Evolutionary conservation across 2,888 invertebrate genomes (phyloP).

Genomic region (Xestia sexstrigata): DNA sequence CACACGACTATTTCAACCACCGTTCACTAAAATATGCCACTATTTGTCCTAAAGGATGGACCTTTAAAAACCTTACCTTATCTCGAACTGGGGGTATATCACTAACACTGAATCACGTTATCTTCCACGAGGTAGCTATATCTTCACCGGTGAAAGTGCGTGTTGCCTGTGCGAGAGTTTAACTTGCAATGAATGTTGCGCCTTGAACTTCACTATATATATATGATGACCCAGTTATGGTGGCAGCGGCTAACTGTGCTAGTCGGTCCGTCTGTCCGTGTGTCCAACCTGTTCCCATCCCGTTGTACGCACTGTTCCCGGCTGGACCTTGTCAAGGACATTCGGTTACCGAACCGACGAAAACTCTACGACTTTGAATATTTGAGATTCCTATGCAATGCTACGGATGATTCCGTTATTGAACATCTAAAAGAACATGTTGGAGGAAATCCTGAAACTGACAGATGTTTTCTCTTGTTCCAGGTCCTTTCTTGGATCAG

Average conservation of each 20-base stretch:
- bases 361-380: constrained; percentile 24
- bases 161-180: constrained; percentile 86
- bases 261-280: constrained; percentile 80
- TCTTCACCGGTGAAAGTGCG: constrained; percentile 88
- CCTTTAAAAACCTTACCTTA: constrained; percentile 82
- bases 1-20: constrained; percentile 68
- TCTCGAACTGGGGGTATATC: constrained; percentile 79
- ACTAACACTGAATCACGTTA: constrained; percentile 83
- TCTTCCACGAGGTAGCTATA: constrained; percentile 82
- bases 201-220: constrained; percentile 96
- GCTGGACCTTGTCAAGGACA: constrained; percentile 78
- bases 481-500: constrained; percentile 25
- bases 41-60: constrained; percentile 58
- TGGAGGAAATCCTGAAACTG: background rate
- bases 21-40: constrained; percentile 73
- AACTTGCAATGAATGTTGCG: constrained; percentile 92
- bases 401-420: background rate
- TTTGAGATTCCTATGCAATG: constrained; percentile 37
- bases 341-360: constrained; percentile 60
- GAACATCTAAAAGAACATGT: background rate
- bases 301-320: constrained; percentile 79
- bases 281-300: constrained; percentile 84
- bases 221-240: constrained; percentile 95
- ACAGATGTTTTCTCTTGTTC: constrained; percentile 41
- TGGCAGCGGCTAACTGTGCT: constrained; percentile 89